phyloP scores from a whole-genome alignment of 2,888 invertebrate species.

The Heliconius ethilla region DNA sequence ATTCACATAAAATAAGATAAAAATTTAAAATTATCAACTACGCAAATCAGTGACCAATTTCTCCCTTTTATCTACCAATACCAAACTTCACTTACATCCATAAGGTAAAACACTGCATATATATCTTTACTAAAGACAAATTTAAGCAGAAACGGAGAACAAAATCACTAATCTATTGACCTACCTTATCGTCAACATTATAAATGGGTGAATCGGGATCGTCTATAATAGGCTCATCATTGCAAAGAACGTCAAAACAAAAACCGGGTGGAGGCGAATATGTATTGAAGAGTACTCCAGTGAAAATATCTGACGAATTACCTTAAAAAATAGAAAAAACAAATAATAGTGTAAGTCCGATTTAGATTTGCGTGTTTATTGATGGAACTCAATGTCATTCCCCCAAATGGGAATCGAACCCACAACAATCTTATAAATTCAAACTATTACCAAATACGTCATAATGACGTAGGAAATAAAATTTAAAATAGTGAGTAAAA shows the following conservation, averaged over 20 bases:
- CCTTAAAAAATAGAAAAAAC: conserved; percentile 63
- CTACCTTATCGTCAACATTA: conserved; percentile 89
- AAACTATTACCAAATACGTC: no score
- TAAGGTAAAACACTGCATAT: neutral
- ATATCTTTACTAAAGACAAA: neutral
- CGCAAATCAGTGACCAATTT: neutral
- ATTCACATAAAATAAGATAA: neutral
- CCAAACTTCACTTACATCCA: neutral
- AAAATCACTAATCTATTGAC: conserved; percentile 45
- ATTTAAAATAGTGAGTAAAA: no score
- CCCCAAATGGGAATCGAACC: no score
- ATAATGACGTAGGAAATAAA: no score
- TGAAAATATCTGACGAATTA: conserved; percentile 87
- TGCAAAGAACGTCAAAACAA: conserved; percentile 94
- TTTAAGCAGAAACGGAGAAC: neutral
- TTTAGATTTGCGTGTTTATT: neutral
- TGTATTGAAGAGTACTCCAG: conserved; percentile 90
- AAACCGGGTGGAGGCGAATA: conserved; percentile 94
- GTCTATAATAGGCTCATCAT: conserved; percentile 93
- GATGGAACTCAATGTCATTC: neutral
- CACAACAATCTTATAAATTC: no score
- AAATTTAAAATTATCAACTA: neutral
- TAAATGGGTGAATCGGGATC: conserved; percentile 90
- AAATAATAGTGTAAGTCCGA: neutral
- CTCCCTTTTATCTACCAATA: neutral